Conservation (phyloP, 2,888 invertebrate genomes). For the Anthophora plumipes region DNA sequence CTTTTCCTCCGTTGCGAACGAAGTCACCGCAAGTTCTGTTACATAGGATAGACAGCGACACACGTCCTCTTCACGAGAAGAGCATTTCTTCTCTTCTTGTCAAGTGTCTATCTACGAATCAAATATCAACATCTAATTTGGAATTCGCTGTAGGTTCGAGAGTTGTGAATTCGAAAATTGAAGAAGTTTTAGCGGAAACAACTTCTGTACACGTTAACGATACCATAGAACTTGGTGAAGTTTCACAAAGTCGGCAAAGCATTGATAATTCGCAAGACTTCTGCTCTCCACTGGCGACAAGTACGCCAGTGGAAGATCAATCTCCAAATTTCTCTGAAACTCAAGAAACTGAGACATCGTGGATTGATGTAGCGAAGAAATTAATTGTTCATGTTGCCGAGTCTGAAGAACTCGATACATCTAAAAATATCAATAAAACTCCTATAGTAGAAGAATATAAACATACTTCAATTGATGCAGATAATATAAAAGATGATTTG, state of each 20-base stretch:
- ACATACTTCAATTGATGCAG: not conserved
- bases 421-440: not conserved
- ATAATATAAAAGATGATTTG: constrained; percentile 14
- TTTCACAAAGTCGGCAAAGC: not conserved
- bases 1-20: constrained; percentile 33
- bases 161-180: not conserved
- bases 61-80: constrained; percentile 29
- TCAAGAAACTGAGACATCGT: not conserved
- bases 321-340: constrained; percentile 5
- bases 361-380: not conserved
- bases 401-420: not conserved
- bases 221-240: not conserved
- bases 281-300: constrained; percentile 28
- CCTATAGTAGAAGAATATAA: not conserved
- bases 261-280: constrained; percentile 15
- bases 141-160: not conserved
- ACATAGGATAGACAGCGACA: constrained; percentile 40
- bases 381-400: not conserved
- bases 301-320: constrained; percentile 41
- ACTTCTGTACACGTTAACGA: not conserved
- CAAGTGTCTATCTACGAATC: constrained; percentile 36
- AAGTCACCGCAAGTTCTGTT: not conserved
- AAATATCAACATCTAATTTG: constrained; percentile 27
- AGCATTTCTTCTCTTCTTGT: not conserved
- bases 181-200: not conserved